Conservation (phyloP, 2,797 vertebrate species). For the Sparus aurata region DNA sequence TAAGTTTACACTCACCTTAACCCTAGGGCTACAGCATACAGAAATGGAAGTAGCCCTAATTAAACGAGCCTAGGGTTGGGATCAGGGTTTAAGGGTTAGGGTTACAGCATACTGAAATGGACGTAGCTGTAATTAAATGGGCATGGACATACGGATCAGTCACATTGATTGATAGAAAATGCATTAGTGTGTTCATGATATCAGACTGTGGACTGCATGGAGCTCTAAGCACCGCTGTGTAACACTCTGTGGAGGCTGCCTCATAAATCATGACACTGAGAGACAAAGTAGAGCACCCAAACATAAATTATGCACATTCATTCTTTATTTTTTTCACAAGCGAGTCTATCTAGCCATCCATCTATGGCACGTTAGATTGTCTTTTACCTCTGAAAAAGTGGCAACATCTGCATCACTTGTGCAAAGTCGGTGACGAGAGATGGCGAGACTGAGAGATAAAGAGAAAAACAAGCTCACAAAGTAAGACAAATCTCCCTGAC, state of each 20-base stretch:
- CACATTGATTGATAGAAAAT: constrained; percentile 20
- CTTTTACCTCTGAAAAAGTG: not conserved
- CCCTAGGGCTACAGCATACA: too few relatives aligned
- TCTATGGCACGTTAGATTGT: not conserved
- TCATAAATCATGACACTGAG: constrained; percentile 44
- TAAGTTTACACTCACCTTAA: too few relatives aligned
- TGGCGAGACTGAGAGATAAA: not conserved
- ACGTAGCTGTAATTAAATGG: constrained; percentile 21
- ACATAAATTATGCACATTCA: constrained; percentile 46
- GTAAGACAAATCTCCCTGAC: constrained; percentile 42
- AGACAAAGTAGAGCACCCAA: constrained; percentile 12
- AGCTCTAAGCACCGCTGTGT: constrained; percentile 27
- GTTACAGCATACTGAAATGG: not conserved
- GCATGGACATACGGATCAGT: not conserved
- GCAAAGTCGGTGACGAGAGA: not conserved
- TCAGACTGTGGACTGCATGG: constrained; percentile 11
- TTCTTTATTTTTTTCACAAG: constrained; percentile 14
- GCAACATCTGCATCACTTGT: not conserved
- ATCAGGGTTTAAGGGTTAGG: too few relatives aligned
- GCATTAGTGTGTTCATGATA: constrained; percentile 8
- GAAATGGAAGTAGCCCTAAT: constrained; percentile 20
- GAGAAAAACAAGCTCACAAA: not conserved
- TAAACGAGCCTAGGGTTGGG: not conserved
- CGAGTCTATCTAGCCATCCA: not conserved
- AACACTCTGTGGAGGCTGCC: constrained; percentile 1